These are phyloP conservation scores for Thecophora atra DNA, from an alignment of 2,888 invertebrate genomes.

Conservation along the genomic window DNA sequence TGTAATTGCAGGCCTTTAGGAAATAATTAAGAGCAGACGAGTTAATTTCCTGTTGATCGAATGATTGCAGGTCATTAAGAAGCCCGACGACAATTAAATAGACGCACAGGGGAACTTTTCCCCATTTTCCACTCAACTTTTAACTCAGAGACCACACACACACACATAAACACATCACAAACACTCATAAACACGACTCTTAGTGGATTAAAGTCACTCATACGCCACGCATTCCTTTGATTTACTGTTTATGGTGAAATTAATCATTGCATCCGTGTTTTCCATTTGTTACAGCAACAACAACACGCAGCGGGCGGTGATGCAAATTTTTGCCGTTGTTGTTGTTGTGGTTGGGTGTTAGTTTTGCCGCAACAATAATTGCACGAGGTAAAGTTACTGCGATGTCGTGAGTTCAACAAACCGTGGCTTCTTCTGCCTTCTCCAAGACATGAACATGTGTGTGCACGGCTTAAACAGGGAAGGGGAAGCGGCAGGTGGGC, in stretches of 20 bases:
- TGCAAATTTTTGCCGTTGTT: slow-evolving; percentile 24
- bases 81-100: background rate
- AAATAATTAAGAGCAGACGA: background rate
- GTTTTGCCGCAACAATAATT: slow-evolving; percentile 52
- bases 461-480: slow-evolving; percentile 41
- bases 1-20: background rate
- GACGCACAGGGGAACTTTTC: background rate
- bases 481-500: too few relatives aligned
- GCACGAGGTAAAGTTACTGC: slow-evolving; percentile 59
- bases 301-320: slow-evolving; percentile 30
- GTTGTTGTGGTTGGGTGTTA: slow-evolving; percentile 24
- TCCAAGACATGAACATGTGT: background rate
- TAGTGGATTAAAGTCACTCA: background rate
- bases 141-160: too few relatives aligned
- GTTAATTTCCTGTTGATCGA: too few relatives aligned
- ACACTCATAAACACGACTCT: background rate
- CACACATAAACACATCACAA: background rate
- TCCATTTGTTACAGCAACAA: background rate
- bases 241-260: background rate
- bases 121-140: background rate
- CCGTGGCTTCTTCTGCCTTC: slow-evolving; percentile 50
- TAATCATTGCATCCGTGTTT: background rate
- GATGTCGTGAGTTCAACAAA: slow-evolving; percentile 61
- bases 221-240: background rate
- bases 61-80: background rate